These are phyloP conservation scores for Orchestes rusci DNA, from an alignment of 2,888 invertebrate species.

Conservation along the genomic window DNA sequence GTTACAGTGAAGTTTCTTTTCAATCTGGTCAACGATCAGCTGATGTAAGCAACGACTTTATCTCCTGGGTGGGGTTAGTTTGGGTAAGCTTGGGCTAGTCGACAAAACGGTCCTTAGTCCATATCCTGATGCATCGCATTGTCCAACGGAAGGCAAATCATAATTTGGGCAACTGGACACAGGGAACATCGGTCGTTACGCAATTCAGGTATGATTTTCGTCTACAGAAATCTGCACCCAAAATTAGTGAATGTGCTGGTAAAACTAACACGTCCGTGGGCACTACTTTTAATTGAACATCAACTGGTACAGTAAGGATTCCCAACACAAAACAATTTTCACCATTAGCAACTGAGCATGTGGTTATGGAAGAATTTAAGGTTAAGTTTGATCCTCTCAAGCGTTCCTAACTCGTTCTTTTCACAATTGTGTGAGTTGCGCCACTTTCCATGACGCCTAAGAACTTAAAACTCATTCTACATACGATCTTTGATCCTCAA, in stretches of 20 bases:
- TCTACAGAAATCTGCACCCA: no score
- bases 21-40: constrained; percentile 10
- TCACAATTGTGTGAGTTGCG: no score
- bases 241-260: neutral
- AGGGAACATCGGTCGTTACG: neutral
- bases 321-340: neutral
- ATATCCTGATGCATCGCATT: constrained; percentile 5
- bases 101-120: constrained; percentile 20
- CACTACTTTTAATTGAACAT: no score
- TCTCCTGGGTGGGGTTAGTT: constrained; percentile 13
- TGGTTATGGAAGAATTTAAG: no score
- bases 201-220: no score
- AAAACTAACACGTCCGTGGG: neutral
- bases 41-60: constrained; percentile 16
- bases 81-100: no score
- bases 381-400: no score
- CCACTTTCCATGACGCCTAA: no score
- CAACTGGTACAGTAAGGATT: neutral
- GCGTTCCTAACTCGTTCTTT: no score
- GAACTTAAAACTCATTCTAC: no score
- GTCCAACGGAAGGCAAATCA: neutral
- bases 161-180: neutral
- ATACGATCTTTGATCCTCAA: no score
- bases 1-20: constrained; percentile 18
- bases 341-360: no score